Percentiles rank a stretch among this genome's conserved stretches.
Conservation (phyloP, 2,797 vertebrate species). For the Anomalospiza imberbis region DNA sequence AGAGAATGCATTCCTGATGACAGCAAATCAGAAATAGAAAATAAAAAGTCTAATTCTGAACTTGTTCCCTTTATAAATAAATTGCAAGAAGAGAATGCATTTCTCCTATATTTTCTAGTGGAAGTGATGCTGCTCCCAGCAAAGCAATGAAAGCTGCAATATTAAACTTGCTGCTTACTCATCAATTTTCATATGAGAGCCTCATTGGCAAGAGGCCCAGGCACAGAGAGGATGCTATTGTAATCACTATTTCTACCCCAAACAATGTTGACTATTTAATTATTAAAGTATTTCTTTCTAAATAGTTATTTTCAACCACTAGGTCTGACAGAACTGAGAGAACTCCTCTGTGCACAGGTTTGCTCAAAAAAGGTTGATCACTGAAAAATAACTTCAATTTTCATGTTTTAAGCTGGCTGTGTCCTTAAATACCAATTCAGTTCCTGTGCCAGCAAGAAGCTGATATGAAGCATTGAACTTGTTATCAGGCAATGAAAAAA, state of each 20-base stretch:
- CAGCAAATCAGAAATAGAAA: not conserved
- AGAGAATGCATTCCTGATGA: not conserved
- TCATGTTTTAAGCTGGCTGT: not conserved
- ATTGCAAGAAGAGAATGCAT: not conserved
- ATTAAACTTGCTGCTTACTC: slow-evolving; percentile 4
- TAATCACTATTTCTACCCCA: not conserved
- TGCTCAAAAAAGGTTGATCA: not conserved
- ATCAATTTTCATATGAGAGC: not conserved
- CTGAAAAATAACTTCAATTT: not conserved
- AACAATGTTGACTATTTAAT: not conserved
- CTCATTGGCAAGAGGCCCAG: not conserved
- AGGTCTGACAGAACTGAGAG: not conserved
- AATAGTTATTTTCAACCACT: not conserved
- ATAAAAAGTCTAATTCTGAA: not conserved
- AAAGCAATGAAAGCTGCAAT: not conserved
- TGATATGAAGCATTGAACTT: not conserved
- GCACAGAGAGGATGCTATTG: not conserved
- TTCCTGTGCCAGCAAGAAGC: not conserved
- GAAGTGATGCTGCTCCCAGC: not conserved
- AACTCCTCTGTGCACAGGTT: not conserved
- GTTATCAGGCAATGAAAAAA: not conserved
- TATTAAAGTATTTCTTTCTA: not conserved
- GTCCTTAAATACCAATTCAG: not conserved
- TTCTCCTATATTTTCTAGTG: not conserved
- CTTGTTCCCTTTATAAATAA: not conserved